These are phyloP conservation scores for Liopterus haemorrhoidalis DNA, from an alignment of 2,888 invertebrate species.

Conservation along the genomic window DNA sequence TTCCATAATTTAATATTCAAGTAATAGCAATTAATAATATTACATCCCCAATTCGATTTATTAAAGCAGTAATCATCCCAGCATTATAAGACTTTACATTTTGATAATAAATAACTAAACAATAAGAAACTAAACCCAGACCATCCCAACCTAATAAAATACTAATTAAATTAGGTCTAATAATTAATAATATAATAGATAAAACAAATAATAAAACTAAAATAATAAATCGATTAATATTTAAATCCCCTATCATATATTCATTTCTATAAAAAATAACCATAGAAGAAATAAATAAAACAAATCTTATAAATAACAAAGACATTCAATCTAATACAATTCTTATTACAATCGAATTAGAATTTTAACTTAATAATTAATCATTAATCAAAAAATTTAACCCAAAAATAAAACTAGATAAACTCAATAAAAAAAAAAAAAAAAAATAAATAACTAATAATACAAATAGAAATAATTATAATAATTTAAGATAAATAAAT, in stretches of 20 bases:
- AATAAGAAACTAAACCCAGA: conserved; percentile 65
- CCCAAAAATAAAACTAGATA: conserved; percentile 43
- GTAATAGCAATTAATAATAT: conserved; percentile 57
- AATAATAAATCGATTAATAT: too few relatives aligned
- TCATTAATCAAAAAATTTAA: conserved; percentile 45
- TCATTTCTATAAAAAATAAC: conserved; percentile 59
- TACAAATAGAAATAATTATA: conserved; percentile 50
- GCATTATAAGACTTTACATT: conserved; percentile 63
- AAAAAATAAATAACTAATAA: conserved; percentile 50
- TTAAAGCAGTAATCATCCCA: conserved; percentile 65
- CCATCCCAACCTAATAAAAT: conserved; percentile 71
- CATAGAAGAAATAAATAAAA: too few relatives aligned
- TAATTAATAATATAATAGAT: too few relatives aligned
- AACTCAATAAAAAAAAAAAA: conserved; percentile 47
- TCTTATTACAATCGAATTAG: conserved; percentile 47
- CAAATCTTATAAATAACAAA: too few relatives aligned
- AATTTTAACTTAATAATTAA: conserved; percentile 51
- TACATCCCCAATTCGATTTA: conserved; percentile 69
- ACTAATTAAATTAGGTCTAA: conserved; percentile 64
- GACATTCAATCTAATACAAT: conserved; percentile 61
- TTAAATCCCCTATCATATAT: conserved; percentile 56
- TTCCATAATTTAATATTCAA: conserved; percentile 59
- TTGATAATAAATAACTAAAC: conserved; percentile 67
- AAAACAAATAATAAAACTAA: too few relatives aligned
- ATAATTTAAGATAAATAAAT: conserved; percentile 48